These are phyloP conservation scores for Polylopha cassiicola DNA, from an alignment of 2,888 invertebrate genomes.

Conservation along the genomic window DNA sequence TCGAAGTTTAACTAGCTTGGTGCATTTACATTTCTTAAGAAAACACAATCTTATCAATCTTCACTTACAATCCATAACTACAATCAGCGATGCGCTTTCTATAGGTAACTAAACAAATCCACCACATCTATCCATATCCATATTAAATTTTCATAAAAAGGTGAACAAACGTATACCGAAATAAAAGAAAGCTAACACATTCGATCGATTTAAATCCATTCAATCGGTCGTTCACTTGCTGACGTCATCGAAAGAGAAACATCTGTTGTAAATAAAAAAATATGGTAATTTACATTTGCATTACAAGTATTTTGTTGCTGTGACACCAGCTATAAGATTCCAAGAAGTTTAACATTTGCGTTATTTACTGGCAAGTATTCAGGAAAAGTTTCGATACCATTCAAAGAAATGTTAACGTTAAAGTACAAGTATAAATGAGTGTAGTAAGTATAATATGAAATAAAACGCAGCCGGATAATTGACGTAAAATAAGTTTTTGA, in stretches of 20 bases:
- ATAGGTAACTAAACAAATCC: not conserved
- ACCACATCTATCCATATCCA: not conserved
- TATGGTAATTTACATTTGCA: conserved; percentile 2
- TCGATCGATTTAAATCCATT: conserved; percentile 28
- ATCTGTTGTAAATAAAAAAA: conserved; percentile 27
- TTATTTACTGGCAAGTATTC: no score
- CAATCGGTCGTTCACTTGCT: conserved; percentile 47
- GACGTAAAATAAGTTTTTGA: no score
- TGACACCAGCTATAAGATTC: no score
- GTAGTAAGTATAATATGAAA: no score
- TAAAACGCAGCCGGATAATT: no score
- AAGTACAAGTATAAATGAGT: conserved; percentile 1
- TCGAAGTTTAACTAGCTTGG: no score
- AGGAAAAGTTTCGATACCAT: conserved; percentile 5
- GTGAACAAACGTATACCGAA: conserved; percentile 2
- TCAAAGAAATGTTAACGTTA: not conserved
- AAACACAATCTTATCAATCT: no score
- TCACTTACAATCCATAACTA: no score
- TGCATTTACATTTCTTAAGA: no score
- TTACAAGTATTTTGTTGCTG: conserved; percentile 1
- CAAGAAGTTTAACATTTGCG: no score
- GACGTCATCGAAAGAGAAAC: conserved; percentile 36
- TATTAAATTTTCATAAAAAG: conserved; percentile 1
- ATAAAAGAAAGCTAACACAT: conserved; percentile 43
- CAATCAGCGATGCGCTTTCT: conserved; percentile 3